Base-by-base conservation (phyloP, 2,888 invertebrate species). In the Leucophenga maculata region DNA sequence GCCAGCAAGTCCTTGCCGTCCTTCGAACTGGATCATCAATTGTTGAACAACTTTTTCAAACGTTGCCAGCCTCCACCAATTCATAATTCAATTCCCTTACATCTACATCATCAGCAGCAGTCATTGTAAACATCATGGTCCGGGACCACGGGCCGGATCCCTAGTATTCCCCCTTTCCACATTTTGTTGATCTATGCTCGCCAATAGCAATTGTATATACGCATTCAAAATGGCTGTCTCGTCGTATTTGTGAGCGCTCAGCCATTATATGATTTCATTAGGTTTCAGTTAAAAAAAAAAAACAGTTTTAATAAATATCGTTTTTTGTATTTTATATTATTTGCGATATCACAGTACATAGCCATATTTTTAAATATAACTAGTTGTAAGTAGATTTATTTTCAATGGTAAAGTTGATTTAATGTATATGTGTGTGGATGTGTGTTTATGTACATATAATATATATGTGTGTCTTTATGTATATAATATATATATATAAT, bases 11-110 rank as follows among this genome's bases (percentile, higher is more conserved):
- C 77, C 74, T 78, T 78, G 71, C 67, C 74, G 68, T 73, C 74
- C 69, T 75, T 77, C 66, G 82, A 77, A 71, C 72, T 84, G 72
- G 85, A 86, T 70, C 84, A 84, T 74, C 84, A 86, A 72, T 72
- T 86, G 70, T 75, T 85, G 74, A 83, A 73, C 69, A 84, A 79
- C 72, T 78, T 86, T 73, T 84, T 85, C 69, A 77, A 81, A 75
- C 79, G 81, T 70, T 79, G 80, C 71, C 84, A 84, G 74, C 75
- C 78, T 60, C 75, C 72, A 54, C 52, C 73, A 3, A 26, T 26
- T 26, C 66, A 81, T 78, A 70, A 67, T 76, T 54, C 77, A 77
- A 72, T 72, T 75, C 66, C 77, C 76, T 4, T 26, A 50, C 32
- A 57, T 39, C 16, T 1, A 4, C 60, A 55, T 20, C 20, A 60